These are phyloP conservation scores for Tauraco erythrolophus DNA, from an alignment of 2,113 vertebrate genomes.

Conservation along the genomic window DNA sequence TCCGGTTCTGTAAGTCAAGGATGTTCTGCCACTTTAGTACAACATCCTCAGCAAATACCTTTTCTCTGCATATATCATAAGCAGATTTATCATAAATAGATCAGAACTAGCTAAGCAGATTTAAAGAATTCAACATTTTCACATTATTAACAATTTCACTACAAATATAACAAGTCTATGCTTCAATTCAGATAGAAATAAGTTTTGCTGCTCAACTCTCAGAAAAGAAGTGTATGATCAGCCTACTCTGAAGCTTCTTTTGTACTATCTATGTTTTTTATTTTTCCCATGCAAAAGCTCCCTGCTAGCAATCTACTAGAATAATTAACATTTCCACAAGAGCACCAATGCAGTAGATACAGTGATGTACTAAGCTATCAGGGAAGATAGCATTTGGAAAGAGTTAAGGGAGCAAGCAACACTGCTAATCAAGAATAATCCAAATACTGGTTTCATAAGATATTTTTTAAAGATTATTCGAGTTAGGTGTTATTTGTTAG, in stretches of 20 bases:
- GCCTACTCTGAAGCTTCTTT: background rate
- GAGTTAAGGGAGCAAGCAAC: background rate
- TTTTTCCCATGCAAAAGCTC: background rate
- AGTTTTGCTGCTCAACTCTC: accelerated
- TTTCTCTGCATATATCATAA: background rate
- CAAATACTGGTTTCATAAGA: background rate
- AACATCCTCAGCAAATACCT: background rate
- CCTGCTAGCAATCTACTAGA: background rate
- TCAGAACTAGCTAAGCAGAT: background rate
- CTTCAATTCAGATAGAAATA: background rate
- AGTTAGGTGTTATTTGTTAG: background rate
- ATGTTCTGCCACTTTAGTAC: background rate
- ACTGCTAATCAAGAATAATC: background rate
- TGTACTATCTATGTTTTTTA: background rate
- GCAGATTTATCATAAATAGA: background rate
- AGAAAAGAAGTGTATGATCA: background rate
- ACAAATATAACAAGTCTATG: background rate
- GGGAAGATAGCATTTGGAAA: background rate
- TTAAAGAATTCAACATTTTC: background rate
- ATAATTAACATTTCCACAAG: background rate
- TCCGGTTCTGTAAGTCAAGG: background rate
- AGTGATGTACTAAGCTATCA: background rate
- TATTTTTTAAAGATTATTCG: background rate
- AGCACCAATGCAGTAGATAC: accelerated
- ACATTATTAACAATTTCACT: background rate